Evolutionary conservation across 2,113 vertebrate species (phyloP).

Genomic region (Arothron firmamentum): DNA sequence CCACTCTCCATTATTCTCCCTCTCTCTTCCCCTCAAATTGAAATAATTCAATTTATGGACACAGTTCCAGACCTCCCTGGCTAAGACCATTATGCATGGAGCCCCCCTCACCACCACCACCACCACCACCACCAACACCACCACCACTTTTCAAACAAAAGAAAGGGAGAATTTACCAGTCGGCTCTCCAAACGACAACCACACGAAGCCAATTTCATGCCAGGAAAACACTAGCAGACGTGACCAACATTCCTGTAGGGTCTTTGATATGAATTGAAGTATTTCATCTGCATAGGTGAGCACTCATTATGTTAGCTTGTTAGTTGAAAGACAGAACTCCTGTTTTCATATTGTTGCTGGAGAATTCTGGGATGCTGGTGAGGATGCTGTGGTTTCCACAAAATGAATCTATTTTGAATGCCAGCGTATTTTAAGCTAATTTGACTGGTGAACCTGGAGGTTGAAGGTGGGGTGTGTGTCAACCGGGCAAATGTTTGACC

Average conservation of each 20-base stretch:
- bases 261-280: not conserved
- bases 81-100: constrained; percentile 74
- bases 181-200: constrained; percentile 77
- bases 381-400: too few species aligned
- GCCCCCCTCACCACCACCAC: constrained; percentile 23
- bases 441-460: constrained; percentile 5
- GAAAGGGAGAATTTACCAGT: constrained; percentile 74
- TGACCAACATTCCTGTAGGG: constrained; percentile 67
- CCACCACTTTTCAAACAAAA: constrained; percentile 59
- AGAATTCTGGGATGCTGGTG: too few species aligned
- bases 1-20: constrained; percentile 65
- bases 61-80: constrained; percentile 69
- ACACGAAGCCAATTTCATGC: constrained; percentile 81
- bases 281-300: not conserved
- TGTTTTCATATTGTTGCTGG: too few species aligned
- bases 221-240: constrained; percentile 67
- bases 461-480: constrained; percentile 8
- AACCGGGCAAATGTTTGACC: constrained; percentile 79
- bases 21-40: constrained; percentile 66
- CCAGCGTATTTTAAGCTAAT: too few species aligned
- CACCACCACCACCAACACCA: constrained; percentile 15
- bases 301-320: too few species aligned
- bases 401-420: too few species aligned
- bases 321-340: too few species aligned
- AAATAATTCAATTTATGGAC: constrained; percentile 78